These are phyloP conservation scores for Phlogophora meticulosa DNA, from an alignment of 2,888 invertebrate genomes.

Conservation along the genomic window DNA sequence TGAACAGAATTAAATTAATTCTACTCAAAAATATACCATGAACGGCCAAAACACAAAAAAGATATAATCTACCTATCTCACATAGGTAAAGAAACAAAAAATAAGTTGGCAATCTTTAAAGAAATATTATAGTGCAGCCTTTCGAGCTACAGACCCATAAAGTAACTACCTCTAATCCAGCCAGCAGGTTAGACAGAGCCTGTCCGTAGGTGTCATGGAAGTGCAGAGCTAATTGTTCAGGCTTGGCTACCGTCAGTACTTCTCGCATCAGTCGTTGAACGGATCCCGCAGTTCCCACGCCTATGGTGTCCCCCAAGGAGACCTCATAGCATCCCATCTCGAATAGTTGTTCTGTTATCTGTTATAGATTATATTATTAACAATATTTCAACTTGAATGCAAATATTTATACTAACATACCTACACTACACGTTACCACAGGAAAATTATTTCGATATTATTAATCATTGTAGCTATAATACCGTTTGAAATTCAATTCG, in stretches of 20 bases:
- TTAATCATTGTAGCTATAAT: constrained; percentile 3
- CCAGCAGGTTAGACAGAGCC: constrained; percentile 97
- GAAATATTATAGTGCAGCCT: neutral
- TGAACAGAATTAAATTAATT: neutral
- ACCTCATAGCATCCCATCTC: constrained; percentile 98
- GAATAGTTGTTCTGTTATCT: constrained; percentile 93
- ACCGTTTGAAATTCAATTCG: neutral
- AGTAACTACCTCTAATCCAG: constrained; percentile 94
- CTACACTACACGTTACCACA: constrained; percentile 13
- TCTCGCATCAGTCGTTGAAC: constrained; percentile 95
- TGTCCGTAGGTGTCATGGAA: constrained; percentile 99
- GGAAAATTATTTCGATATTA: constrained; percentile 21
- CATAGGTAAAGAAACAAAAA: neutral
- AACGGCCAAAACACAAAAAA: neutral
- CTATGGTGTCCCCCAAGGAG: constrained; percentile 99
- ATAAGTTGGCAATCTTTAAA: constrained; percentile 1
- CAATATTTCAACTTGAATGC: constrained; percentile 2
- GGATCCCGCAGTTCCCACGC: constrained; percentile 96
- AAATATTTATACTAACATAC: constrained; percentile 2
- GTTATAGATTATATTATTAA: constrained; percentile 21
- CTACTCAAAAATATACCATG: neutral
- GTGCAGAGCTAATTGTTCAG: constrained; percentile 96
- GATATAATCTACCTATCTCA: neutral
- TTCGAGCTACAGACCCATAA: constrained; percentile 6
- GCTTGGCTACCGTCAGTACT: constrained; percentile 92